Conservation (phyloP, 2,888 invertebrate genomes). For the Epinotia nisella region DNA sequence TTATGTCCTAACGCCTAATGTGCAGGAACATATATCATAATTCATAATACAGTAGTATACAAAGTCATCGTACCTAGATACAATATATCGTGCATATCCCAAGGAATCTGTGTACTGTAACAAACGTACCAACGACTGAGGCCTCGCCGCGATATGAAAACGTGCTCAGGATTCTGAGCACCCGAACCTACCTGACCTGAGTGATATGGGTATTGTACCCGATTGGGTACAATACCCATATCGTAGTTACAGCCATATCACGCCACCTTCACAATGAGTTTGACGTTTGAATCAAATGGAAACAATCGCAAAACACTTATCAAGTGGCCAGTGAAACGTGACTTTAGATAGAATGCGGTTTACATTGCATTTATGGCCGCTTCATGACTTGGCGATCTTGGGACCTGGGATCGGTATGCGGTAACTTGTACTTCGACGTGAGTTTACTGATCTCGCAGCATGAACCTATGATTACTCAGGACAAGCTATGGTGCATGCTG, state of each 20-base stretch:
- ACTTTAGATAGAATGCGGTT: neutral
- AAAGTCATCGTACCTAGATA: no score
- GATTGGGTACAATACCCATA: conserved; percentile 36
- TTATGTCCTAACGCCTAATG: no score
- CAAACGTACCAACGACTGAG: conserved; percentile 6
- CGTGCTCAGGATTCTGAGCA: conserved; percentile 42
- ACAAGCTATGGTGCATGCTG: no score
- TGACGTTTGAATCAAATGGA: conserved; percentile 25
- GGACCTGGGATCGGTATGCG: no score
- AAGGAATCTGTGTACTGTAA: conserved; percentile 21
- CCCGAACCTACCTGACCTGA: no score
- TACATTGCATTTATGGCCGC: neutral
- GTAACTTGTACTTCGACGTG: no score
- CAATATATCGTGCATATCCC: no score
- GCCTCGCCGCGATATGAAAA: conserved; percentile 26
- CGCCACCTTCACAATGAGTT: conserved; percentile 21
- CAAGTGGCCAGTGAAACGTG: conserved; percentile 18
- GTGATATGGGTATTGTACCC: no score
- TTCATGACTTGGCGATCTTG: neutral
- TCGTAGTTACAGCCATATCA: conserved; percentile 35
- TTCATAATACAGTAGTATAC: no score
- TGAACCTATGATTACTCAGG: no score
- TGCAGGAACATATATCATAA: no score
- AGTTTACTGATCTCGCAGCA: no score
- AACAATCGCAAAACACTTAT: conserved; percentile 28